These are phyloP conservation scores for Campoplex nolae DNA, from an alignment of 2,888 invertebrate species.

Conservation along the genomic window DNA sequence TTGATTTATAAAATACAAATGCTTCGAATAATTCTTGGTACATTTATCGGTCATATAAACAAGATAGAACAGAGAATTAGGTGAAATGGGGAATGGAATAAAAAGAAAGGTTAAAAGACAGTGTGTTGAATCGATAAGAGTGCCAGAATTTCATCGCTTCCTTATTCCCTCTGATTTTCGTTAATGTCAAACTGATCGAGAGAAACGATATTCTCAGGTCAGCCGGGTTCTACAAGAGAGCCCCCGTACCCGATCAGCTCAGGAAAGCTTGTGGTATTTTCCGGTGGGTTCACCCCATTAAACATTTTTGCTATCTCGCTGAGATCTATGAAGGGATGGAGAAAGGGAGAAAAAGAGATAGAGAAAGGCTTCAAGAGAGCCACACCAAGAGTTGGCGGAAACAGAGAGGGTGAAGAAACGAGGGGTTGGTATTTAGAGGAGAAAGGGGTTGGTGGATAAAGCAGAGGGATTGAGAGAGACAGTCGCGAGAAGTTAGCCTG, in stretches of 20 bases:
- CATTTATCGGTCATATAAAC: conserved; percentile 13
- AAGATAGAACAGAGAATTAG: background rate
- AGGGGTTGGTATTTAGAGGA: conserved; percentile 56
- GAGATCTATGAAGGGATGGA: conserved; percentile 76
- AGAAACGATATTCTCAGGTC: conserved; percentile 78
- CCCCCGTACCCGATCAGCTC: conserved; percentile 54
- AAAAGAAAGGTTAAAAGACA: conserved; percentile 32
- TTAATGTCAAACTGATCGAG: conserved; percentile 81
- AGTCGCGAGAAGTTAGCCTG: conserved; percentile 74
- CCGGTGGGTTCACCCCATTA: conserved; percentile 84
- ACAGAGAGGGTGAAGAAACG: conserved; percentile 44
- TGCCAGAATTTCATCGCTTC: conserved; percentile 58
- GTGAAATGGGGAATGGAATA: background rate
- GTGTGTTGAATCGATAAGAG: conserved; percentile 60
- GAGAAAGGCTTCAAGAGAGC: conserved; percentile 58
- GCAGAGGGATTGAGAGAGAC: conserved; percentile 59
- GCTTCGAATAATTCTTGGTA: conserved; percentile 4
- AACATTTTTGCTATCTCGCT: conserved; percentile 83
- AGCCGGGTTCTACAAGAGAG: conserved; percentile 67
- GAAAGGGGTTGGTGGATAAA: conserved; percentile 63
- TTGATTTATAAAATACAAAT: conserved; percentile 3
- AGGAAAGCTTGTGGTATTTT: conserved; percentile 80
- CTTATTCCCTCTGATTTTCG: conserved; percentile 70
- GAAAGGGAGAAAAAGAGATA: conserved; percentile 49
- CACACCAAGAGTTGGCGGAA: conserved; percentile 36